Evolutionary conservation across 2,797 vertebrate genomes (phyloP), one percentile per base, ranked within the genome.

Genomic region (Coendou prehensilis): DNA sequence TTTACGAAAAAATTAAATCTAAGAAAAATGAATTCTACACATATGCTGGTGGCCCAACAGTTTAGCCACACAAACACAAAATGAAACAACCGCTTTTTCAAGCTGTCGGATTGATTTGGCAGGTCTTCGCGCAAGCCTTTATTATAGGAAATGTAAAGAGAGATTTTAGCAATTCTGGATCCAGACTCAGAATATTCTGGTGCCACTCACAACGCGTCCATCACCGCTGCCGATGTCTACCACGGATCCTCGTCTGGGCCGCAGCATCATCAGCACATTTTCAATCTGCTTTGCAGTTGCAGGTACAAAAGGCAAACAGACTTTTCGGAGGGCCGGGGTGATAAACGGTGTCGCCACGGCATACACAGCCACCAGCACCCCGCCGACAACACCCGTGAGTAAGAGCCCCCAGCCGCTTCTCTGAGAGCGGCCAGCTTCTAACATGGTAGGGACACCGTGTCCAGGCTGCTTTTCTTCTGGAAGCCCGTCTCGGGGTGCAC

Each of bases 171-270:
- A 1, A 37, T 23, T 37, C 26, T 15, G 23, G 0, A 4, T 22
- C n/a, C n/a, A 33, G 86, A 80, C 26, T 37, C 15, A 30, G 56
- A 28, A 1, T 20, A 26, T 13, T 17, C 0, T 0, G 89, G 5
- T 1, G 0, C 2, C 56, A 99, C 99, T 99, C 98, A 99, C 99
- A 97, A 99, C 98, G 26, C 99, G 99, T 18, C 99, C 99, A 83
- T 99, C 99, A 3, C 99, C 99, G 0, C 99, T 99, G 4, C 99
- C 99, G 0, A 99, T 98, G 97, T 99, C 99, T 92, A 99, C 99
- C 30, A 99, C 96, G 0, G 98, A 97, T 50, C 99, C 99, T 0
- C 98, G 98, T 82, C 99, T 98, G 71, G 90, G 50, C 9, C 91
- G 98, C 59, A 99, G 59, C 97, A 98, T 98, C 54, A 69, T 98